Evolutionary conservation across 1,140 invertebrate species (phyloP).

Genomic region (Achatina immaculata): DNA sequence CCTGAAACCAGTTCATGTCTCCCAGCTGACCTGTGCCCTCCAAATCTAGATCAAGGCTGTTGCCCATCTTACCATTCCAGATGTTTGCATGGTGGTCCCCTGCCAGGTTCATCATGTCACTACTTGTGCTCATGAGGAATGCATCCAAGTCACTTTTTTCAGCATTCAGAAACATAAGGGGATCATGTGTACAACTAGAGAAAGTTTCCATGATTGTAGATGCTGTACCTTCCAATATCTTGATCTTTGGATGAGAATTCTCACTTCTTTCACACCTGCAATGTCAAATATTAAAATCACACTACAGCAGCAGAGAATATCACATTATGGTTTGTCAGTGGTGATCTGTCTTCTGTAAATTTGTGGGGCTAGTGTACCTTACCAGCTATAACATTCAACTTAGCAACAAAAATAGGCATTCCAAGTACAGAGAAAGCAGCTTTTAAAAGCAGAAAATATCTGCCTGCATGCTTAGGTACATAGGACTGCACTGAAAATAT

Average conservation of each 20-base stretch:
- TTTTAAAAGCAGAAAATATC: no score
- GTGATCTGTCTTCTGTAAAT: not conserved
- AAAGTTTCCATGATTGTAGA: constrained; percentile 18
- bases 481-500: no score
- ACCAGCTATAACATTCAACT: not conserved
- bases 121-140: constrained; percentile 20
- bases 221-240: not conserved
- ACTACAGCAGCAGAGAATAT: not conserved
- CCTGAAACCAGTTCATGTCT: constrained; percentile 34
- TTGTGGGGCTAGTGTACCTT: not conserved
- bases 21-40: constrained; percentile 31
- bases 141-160: constrained; percentile 35
- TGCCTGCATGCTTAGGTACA: no score
- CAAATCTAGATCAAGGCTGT: constrained; percentile 32
- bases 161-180: constrained; percentile 18
- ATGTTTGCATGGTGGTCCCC: constrained; percentile 15
- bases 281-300: not conserved
- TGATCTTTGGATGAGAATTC: not conserved
- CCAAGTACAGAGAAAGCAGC: no score
- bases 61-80: constrained; percentile 25
- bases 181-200: constrained; percentile 7
- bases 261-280: not conserved
- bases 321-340: not conserved
- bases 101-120: constrained; percentile 5
- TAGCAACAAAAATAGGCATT: not conserved